A percentile compares a stretch with the other conserved stretches of the same genome.
Evolutionary conservation across 2,113 vertebrate species (phyloP).

Genomic region (Castor canadensis): DNA sequence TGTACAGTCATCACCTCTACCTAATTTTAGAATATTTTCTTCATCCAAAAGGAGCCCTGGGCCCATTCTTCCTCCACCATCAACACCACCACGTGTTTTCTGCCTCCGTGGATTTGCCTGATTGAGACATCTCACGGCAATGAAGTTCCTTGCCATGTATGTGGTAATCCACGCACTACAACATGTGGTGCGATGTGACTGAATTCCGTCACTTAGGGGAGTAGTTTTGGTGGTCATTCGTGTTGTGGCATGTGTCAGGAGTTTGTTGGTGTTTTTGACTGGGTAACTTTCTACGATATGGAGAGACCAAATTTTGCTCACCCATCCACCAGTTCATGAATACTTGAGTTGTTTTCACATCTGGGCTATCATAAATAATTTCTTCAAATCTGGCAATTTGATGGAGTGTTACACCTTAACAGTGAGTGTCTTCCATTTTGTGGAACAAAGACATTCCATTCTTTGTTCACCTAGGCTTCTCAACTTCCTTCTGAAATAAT

Average conservation of each 20-base stretch:
- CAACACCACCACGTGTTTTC: neutral
- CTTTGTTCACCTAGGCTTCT: no score
- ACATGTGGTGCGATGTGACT: neutral
- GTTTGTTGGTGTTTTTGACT: neutral
- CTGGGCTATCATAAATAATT: neutral
- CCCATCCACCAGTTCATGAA: neutral
- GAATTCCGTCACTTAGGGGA: neutral
- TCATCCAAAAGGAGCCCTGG: neutral
- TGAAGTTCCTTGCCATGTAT: neutral
- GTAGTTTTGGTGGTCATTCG: neutral
- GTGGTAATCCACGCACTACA: no score
- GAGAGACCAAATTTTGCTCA: neutral
- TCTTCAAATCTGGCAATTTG: no score
- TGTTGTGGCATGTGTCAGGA: neutral
- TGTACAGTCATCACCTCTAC: neutral
- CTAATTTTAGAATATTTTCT: neutral
- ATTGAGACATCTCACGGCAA: neutral
- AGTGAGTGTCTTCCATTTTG: no score
- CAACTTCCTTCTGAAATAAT: no score
- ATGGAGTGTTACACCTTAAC: no score
- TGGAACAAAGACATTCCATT: no score
- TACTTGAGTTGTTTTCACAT: neutral
- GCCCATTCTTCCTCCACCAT: neutral
- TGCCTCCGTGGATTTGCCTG: neutral
- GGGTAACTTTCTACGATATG: neutral